A percentile compares a stretch with the other conserved stretches of the same genome.
Conservation (phyloP, 2,797 vertebrate genomes). For the Pipistrellus nathusii region DNA sequence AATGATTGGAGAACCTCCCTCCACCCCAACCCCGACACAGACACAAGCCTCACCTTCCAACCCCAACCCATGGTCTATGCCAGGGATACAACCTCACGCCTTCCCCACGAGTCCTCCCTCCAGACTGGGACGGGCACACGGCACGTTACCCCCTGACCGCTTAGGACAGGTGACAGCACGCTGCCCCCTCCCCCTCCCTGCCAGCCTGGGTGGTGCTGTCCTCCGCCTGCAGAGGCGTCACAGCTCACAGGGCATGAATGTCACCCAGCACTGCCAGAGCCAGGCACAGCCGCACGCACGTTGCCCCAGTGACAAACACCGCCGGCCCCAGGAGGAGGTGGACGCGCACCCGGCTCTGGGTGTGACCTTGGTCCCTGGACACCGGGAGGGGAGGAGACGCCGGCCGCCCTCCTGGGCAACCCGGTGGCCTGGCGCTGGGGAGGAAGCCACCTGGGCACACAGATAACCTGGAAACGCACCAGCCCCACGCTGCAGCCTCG, state of each 20-base stretch:
- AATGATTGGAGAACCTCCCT: neutral
- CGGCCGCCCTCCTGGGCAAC: constrained; percentile 59
- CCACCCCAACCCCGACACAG: neutral
- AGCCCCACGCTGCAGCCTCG: neutral
- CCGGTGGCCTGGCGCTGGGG: neutral
- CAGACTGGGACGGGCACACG: neutral
- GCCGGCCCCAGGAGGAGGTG: constrained; percentile 77
- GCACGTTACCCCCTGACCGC: neutral
- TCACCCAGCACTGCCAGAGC: constrained; percentile 78
- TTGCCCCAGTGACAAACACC: constrained; percentile 79
- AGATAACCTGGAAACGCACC: constrained; percentile 32
- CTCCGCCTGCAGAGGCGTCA: constrained; percentile 78
- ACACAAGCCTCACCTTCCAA: neutral
- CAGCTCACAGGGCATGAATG: constrained; percentile 84
- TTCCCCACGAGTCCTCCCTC: neutral
- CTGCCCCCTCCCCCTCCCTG: constrained; percentile 24
- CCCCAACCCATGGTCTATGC: neutral
- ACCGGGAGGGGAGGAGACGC: constrained; percentile 45
- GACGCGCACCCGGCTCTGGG: constrained; percentile 67
- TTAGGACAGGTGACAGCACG: constrained; percentile 65
- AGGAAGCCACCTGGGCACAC: neutral
- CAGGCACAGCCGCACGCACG: constrained; percentile 68
- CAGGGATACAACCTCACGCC: neutral
- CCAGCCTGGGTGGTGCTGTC: constrained; percentile 74
- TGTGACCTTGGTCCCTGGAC: constrained; percentile 80